A percentile compares a stretch with the other conserved stretches of the same genome.
Evolutionary conservation across 2,888 invertebrate genomes (phyloP).

Genomic region (Lasioglossum villosulum): DNA sequence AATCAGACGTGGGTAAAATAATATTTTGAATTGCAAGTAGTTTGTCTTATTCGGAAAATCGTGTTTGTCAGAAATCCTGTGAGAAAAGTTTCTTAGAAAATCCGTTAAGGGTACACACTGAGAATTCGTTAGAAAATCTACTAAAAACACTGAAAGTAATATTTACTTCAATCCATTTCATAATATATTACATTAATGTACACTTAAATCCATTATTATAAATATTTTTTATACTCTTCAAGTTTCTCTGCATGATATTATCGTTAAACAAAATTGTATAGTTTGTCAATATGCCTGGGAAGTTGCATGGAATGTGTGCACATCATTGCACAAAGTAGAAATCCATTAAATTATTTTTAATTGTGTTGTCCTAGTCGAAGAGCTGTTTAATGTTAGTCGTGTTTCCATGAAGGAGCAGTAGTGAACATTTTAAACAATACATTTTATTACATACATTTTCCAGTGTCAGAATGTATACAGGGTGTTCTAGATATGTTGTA

Average conservation of each 20-base stretch:
- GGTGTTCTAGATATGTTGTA: too few species aligned
- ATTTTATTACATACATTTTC: not conserved
- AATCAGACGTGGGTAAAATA: not conserved
- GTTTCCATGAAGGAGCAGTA: not conserved
- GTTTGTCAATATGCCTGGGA: not conserved
- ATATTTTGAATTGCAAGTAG: conserved; percentile 1
- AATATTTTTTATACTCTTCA: not conserved
- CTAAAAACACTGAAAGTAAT: not conserved
- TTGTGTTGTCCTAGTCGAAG: not conserved
- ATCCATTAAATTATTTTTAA: not conserved
- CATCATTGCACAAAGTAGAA: not conserved
- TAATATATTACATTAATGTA: not conserved
- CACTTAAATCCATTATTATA: not conserved
- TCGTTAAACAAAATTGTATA: too few species aligned
- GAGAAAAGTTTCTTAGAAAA: not conserved
- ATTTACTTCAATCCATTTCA: not conserved
- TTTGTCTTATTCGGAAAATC: not conserved
- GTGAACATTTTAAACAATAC: not conserved
- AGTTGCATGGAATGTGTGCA: conserved; percentile 2
- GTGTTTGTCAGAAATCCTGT: too few species aligned
- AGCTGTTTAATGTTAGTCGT: not conserved
- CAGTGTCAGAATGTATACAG: too few species aligned
- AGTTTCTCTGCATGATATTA: not conserved
- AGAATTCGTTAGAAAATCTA: not conserved
- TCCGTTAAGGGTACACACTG: not conserved